These are phyloP conservation scores for Cantharis flavilabris DNA, from an alignment of 2,888 invertebrate species.

Conservation along the genomic window DNA sequence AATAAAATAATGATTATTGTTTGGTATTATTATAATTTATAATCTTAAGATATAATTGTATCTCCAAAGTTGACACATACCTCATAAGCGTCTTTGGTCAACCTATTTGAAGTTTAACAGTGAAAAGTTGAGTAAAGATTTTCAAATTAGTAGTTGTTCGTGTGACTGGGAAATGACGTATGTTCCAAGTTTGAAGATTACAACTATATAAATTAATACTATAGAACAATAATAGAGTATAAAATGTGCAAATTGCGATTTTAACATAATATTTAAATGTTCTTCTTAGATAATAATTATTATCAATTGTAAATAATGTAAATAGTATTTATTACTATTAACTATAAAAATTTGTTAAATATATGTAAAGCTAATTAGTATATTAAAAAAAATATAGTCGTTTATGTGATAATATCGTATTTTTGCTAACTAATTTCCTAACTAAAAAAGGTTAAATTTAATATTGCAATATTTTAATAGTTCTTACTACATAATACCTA, in stretches of 20 bases:
- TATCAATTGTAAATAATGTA: conserved; percentile 33
- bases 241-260: neutral
- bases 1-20: neutral
- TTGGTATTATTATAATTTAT: neutral
- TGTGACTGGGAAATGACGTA: too few species aligned
- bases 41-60: neutral
- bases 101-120: too few species aligned
- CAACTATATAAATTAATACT: neutral
- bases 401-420: neutral
- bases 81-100: too few species aligned
- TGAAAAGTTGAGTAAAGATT: too few species aligned
- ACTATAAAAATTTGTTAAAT: conserved; percentile 19
- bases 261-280: neutral
- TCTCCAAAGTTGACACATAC: too few species aligned
- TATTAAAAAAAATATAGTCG: neutral
- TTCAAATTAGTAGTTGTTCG: too few species aligned
- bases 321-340: conserved; percentile 27
- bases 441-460: too few species aligned
- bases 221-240: conserved; percentile 1
- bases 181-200: too few species aligned
- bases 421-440: neutral
- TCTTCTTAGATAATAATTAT: neutral
- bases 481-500: too few species aligned
- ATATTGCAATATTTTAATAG: too few species aligned
- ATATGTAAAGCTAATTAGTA: conserved; percentile 12